Base-by-base conservation (phyloP, 1,140 invertebrate genomes). In the Parasteatoda tepidariorum region DNA sequence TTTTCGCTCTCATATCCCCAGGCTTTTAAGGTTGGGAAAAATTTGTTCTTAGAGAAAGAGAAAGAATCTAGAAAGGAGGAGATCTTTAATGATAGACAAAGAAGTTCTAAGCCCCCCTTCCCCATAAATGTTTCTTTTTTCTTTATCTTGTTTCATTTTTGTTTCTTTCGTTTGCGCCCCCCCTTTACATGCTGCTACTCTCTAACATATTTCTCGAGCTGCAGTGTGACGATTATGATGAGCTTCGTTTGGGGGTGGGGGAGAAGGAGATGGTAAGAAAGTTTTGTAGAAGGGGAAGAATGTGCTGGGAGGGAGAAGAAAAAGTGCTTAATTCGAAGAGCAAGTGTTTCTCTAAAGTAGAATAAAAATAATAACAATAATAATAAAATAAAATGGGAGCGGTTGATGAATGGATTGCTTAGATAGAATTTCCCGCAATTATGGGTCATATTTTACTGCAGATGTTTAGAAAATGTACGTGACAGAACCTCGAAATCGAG, bases 391-490 rank as follows among this genome's bases (percentile, higher is more conserved):
- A 78, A 67, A 67, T 28, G 62, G 73, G 73, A 64, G 73, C 73
- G 73, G 22, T 38, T 78, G 75, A 67, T 78, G 62, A 78, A 78
- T 78, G 75, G 66, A 81, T 18, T 59, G 66, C 22, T 66, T n/a
- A 15, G 30, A 55, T 6, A 79, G 62, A 68, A 81, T 70, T 61
- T 70, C 78, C 38, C 66, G 78, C 78, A 81, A 81, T 81, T 81
- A 81, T 81, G 66, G 66, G 13, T 81, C 66, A 81, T 81, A 81
- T 81, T 70, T 81, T 81, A 81, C 66, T 81, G 64, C 78, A 70
- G 78, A 67, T 79, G 74, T 41, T 75, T 73, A 41, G 57, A 41
- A 59, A 22, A 33, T 55, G 66, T 34, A 81, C 78, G 78, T 81
- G 78, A 81, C 54, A 38, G 64, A 81, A 61, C 18, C 64, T 64